Evolutionary conservation across 1,140 invertebrate species (phyloP), one percentile per base, ranked within the genome.

Genomic region (Cydia strobilella): DNA sequence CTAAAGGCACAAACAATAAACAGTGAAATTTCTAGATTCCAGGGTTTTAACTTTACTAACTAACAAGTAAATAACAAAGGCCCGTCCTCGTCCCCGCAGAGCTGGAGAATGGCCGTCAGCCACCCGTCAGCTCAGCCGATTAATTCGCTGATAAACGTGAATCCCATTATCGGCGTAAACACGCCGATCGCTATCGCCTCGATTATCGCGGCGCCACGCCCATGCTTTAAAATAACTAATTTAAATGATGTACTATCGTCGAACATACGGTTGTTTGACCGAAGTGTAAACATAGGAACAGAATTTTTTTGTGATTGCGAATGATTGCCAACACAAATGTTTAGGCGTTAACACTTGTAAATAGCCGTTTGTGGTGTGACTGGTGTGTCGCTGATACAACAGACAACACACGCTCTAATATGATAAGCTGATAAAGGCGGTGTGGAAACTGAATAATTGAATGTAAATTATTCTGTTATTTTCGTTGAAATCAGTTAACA

Each of bases 111-210:
- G 51, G n/a, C n/a, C n/a, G 5, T 54, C 45, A 15, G n/a, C n/a
- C n/a, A n/a, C n/a, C n/a, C n/a, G n/a, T n/a, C n/a, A n/a, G n/a
- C n/a, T n/a, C n/a, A n/a, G 85, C 75, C 75, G 77, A 74, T 80
- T 78, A 63, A 79, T 84, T 86, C 85, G 78, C 77, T 80, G 75
- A 80, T 76, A 76, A 48, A 66, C 73, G 69, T 7, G 15, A 78
- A 80, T 80, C 71, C 77, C 76, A 35, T 71, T 75, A 25, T 31
- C 51, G 54, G 10, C 54, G 54, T 59, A 59, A 23, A 59, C 20
- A 54, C 39, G 76, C 73, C 77, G 79, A 79, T 83, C 31, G 77
- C 78, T 78, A 83, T 82, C 80, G 76, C 5, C 12, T 25, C 72
- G n/a, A 72, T 7, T 13, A 23, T 31, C 45, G 23, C 18, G 20